These are phyloP conservation scores for Macaca fascicularis DNA, from an alignment of 2,113 vertebrate genomes.

Conservation along the genomic window DNA sequence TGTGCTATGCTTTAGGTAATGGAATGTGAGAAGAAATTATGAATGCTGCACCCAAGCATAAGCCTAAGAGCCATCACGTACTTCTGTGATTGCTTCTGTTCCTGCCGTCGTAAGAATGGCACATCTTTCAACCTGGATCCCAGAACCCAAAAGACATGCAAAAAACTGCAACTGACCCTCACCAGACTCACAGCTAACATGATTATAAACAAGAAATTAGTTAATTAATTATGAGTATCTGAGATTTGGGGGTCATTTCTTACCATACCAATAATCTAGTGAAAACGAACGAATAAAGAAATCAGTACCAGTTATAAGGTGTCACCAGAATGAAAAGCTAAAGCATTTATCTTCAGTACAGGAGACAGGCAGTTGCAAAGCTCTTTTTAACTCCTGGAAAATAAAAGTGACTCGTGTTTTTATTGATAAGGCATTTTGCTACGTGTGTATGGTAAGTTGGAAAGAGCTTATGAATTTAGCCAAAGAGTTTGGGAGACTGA, in stretches of 20 bases:
- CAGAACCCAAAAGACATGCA: not conserved
- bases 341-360: not conserved
- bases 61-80: not conserved
- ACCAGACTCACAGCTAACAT: not conserved
- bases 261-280: not conserved
- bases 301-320: not conserved
- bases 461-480: not conserved
- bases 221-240: not conserved
- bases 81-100: not conserved
- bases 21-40: not conserved
- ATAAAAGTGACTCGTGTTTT: not conserved
- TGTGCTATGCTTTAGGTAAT: not conserved
- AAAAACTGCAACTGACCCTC: not conserved
- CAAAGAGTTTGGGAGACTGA: not conserved
- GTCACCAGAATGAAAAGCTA: not conserved
- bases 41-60: not conserved
- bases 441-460: not conserved
- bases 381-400: not conserved
- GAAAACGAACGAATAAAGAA: not conserved
- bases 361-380: not conserved
- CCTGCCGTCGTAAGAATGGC: not conserved
- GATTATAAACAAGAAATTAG: not conserved
- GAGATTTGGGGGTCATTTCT: not conserved
- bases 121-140: not conserved
- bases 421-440: not conserved